A percentile compares a stretch with the other conserved stretches of the same genome.
phyloP scores from a whole-genome alignment of 2,797 vertebrate species.

The Gymnothorax reevesii region DNA sequence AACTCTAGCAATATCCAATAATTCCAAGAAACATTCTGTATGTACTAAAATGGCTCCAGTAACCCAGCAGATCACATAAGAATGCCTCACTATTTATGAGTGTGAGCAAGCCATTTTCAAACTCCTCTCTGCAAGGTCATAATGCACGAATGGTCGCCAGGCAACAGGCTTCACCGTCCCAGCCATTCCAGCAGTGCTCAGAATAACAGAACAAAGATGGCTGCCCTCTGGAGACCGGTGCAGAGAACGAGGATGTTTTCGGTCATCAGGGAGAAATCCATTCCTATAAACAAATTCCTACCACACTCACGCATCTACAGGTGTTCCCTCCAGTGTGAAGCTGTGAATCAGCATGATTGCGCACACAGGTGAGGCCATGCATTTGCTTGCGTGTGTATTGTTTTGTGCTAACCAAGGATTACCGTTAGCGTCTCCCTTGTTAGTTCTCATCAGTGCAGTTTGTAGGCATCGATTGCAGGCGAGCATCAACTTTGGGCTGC shows the following conservation, averaged over 20 bases:
- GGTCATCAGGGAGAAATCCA: conserved; percentile 19
- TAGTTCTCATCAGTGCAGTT: no score
- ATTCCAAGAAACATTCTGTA: neutral
- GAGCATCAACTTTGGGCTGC: neutral
- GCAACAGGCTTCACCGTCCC: conserved; percentile 63
- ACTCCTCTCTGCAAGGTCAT: conserved; percentile 34
- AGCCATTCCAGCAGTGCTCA: conserved; percentile 52
- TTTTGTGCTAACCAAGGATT: no score
- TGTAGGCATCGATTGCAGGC: no score
- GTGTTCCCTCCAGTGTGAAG: neutral
- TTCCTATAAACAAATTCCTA: conserved; percentile 13
- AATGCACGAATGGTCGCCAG: conserved; percentile 69
- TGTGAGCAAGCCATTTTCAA: conserved; percentile 45
- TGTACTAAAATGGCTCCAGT: neutral
- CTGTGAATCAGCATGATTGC: no score
- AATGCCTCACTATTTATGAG: conserved; percentile 31
- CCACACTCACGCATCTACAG: neutral
- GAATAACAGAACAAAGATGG: conserved; percentile 57
- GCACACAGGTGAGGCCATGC: no score
- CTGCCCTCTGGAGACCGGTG: conserved; percentile 34
- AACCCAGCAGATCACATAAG: conserved; percentile 40
- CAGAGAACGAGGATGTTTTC: conserved; percentile 21
- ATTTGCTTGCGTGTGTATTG: no score
- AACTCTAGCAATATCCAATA: no score
- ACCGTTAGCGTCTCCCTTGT: no score